Evolutionary conservation across 2,113 vertebrate species (phyloP).

Genomic region (Vulpes ferrilata): DNA sequence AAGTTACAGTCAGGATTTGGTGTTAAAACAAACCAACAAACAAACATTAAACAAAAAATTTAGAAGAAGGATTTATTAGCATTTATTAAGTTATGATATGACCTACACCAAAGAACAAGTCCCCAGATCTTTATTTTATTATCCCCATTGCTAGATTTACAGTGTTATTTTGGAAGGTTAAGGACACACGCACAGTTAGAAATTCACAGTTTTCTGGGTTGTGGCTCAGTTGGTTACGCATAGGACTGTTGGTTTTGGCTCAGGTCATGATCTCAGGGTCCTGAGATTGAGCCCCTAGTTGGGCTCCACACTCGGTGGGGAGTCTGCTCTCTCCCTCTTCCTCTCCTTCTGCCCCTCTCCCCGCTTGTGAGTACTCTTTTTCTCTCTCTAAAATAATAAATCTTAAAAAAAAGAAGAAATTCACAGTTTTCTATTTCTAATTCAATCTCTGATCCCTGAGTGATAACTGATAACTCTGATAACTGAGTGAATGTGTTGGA

Average conservation of each 20-base stretch:
- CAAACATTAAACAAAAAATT: background rate
- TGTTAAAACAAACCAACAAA: slow-evolving; percentile 10
- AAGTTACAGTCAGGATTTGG: slow-evolving; percentile 9
- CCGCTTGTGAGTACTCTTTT: background rate
- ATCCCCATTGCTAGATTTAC: background rate
- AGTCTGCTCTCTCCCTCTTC: background rate
- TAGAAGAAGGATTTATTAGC: background rate
- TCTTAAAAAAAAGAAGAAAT: background rate
- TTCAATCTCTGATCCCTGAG: background rate
- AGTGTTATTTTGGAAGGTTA: background rate
- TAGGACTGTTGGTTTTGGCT: background rate
- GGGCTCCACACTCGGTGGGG: background rate
- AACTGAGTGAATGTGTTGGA: background rate
- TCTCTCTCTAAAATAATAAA: background rate
- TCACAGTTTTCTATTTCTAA: background rate
- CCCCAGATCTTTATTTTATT: background rate
- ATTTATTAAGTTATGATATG: background rate
- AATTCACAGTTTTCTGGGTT: background rate
- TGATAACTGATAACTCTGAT: background rate
- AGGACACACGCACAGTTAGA: background rate
- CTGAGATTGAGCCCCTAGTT: background rate
- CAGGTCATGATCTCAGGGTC: background rate
- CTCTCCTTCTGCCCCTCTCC: background rate
- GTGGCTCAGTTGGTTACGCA: background rate
- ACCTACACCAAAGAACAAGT: background rate